Evolutionary conservation across 2,797 vertebrate genomes (phyloP).

Genomic region (Pseudochaenichthys georgianus): DNA sequence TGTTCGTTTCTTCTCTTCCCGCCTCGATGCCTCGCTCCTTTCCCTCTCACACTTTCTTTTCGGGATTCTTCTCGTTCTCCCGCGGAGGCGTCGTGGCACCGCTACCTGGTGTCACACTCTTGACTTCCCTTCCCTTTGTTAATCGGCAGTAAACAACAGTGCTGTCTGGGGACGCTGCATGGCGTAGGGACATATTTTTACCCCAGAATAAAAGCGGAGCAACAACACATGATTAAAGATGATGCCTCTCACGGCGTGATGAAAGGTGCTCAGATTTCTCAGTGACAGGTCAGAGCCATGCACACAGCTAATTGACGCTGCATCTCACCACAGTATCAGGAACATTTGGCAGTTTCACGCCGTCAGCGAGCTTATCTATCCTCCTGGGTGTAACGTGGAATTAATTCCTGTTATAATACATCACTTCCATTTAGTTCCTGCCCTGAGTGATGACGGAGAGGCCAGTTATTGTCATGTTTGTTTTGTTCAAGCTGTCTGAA

Average conservation of each 20-base stretch:
- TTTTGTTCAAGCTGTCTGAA: constrained; percentile 9
- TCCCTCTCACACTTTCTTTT: constrained; percentile 55
- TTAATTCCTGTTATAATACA: constrained; percentile 51
- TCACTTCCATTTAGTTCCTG: constrained; percentile 52
- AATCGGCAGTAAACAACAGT: constrained; percentile 88
- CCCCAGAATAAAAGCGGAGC: constrained; percentile 40
- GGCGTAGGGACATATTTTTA: constrained; percentile 83
- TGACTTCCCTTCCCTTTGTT: constrained; percentile 86
- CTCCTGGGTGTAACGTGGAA: constrained; percentile 60
- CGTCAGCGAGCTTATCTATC: constrained; percentile 65
- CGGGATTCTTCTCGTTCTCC: constrained; percentile 71
- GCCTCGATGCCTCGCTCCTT: constrained; percentile 11
- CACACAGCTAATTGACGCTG: constrained; percentile 85
- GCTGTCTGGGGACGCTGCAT: constrained; percentile 84
- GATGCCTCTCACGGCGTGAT: constrained; percentile 82
- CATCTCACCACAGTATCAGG: constrained; percentile 71
- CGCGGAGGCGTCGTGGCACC: constrained; percentile 74
- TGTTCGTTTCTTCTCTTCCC: constrained; percentile 28
- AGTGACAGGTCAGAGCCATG: constrained; percentile 86
- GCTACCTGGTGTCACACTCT: constrained; percentile 83
- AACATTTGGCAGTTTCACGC: constrained; percentile 69
- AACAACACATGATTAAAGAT: constrained; percentile 84
- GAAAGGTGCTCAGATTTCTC: constrained; percentile 82
- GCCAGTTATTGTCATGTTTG: constrained; percentile 30
- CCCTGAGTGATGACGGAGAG: constrained; percentile 47